A percentile compares a stretch with the other conserved stretches of the same genome.
These are phyloP conservation scores for Pseudomugil gertrudae DNA, from an alignment of 2,797 vertebrate species.

Conservation along the genomic window DNA sequence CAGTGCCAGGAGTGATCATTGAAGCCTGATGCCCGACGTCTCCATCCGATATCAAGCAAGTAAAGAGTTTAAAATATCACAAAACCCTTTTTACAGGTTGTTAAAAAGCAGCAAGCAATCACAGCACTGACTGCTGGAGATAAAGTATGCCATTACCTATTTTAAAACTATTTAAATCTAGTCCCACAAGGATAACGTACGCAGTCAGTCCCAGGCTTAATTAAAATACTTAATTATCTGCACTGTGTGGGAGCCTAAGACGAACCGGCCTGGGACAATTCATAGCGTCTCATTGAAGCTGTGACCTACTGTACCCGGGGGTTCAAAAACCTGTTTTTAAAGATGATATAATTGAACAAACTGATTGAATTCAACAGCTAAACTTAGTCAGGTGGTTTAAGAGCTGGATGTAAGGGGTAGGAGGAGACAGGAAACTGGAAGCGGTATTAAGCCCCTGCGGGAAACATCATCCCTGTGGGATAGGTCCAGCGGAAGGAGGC, in stretches of 20 bases:
- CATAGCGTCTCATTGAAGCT: conserved; percentile 39
- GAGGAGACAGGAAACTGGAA: conserved; percentile 67
- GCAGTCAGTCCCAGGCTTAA: conserved; percentile 42
- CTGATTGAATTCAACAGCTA: conserved; percentile 63
- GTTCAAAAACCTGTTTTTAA: conserved; percentile 38
- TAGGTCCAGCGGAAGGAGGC: conserved; percentile 49
- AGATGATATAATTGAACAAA: conserved; percentile 53
- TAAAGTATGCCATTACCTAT: conserved; percentile 21
- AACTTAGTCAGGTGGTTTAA: conserved; percentile 55
- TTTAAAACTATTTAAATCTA: conserved; percentile 41
- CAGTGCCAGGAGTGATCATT: conserved; percentile 19
- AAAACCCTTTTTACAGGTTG: not conserved
- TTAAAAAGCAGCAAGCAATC: conserved; percentile 2
- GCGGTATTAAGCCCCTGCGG: conserved; percentile 51
- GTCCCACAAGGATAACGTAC: conserved; percentile 22
- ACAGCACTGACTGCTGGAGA: not conserved
- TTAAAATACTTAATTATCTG: conserved; percentile 64
- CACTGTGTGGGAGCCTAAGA: conserved; percentile 29
- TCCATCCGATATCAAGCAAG: conserved; percentile 17
- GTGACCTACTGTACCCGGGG: conserved; percentile 39
- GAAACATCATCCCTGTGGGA: conserved; percentile 59
- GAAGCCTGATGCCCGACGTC: conserved; percentile 4
- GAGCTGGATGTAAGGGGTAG: conserved; percentile 33
- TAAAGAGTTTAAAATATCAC: conserved; percentile 7
- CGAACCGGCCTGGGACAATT: conserved; percentile 31